Percentiles rank a stretch among this genome's conserved stretches.
These are phyloP conservation scores for Meandrusa payeni DNA, from an alignment of 2,888 invertebrate species.

Conservation along the genomic window DNA sequence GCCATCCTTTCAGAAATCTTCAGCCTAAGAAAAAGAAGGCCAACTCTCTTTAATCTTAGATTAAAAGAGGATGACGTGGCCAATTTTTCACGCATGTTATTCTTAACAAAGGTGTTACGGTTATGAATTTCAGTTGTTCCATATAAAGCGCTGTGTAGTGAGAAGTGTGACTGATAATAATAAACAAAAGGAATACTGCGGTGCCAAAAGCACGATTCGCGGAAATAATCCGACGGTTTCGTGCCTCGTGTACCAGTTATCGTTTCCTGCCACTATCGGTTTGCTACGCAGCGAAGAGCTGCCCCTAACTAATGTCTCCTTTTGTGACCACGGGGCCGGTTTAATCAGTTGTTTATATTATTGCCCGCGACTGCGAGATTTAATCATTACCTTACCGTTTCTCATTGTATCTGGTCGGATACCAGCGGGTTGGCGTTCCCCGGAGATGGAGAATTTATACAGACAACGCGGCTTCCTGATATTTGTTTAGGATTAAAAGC, in stretches of 20 bases:
- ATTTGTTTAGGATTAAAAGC: constrained; percentile 78
- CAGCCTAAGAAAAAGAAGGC: too few relatives aligned
- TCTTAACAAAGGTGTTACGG: constrained; percentile 27
- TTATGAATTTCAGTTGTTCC: constrained; percentile 29
- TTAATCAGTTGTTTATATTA: constrained; percentile 79
- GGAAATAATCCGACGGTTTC: constrained; percentile 44
- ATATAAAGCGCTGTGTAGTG: constrained; percentile 33
- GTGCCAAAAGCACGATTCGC: constrained; percentile 29
- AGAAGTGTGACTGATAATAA: constrained; percentile 41
- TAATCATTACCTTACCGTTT: constrained; percentile 74
- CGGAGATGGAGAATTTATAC: constrained; percentile 53
- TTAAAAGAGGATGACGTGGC: too few relatives aligned
- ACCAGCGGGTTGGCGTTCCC: constrained; percentile 45
- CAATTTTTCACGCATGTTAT: too few relatives aligned
- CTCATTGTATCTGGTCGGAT: constrained; percentile 59
- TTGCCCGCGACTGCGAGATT: constrained; percentile 67
- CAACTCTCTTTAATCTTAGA: too few relatives aligned
- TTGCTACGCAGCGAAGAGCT: constrained; percentile 53
- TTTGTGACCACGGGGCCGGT: constrained; percentile 68
- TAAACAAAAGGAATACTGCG: constrained; percentile 40
- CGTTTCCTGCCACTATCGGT: constrained; percentile 71
- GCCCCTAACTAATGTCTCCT: constrained; percentile 75
- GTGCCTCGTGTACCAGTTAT: constrained; percentile 60
- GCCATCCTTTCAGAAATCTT: too few relatives aligned
- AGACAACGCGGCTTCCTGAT: constrained; percentile 44